Conservation (phyloP, 2,888 invertebrate species). For the Drosophila atroscutellata region DNA sequence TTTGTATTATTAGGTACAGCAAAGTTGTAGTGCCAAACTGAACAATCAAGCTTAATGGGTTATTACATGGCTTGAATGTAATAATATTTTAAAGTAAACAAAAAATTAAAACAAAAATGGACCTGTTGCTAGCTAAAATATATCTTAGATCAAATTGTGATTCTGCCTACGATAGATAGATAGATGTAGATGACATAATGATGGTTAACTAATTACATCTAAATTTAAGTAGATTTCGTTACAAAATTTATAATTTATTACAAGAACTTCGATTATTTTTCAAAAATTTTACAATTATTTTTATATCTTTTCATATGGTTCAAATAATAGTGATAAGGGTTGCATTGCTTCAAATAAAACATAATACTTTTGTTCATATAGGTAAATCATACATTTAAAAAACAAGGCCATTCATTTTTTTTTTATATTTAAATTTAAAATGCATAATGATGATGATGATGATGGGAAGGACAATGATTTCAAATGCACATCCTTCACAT, state of each 20-base stretch:
- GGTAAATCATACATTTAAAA: not conserved
- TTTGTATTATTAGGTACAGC: not conserved
- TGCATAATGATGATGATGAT: not conserved
- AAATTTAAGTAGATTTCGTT: not conserved
- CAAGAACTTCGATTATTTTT: not conserved
- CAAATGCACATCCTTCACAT: conserved; percentile 3
- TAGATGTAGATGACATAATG: not conserved
- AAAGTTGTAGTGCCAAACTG: not conserved
- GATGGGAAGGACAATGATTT: not conserved
- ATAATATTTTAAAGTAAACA: not conserved
- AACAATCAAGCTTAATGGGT: not conserved
- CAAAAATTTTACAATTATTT: not conserved
- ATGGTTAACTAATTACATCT: not conserved
- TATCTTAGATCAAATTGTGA: not conserved
- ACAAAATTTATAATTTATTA: not conserved
- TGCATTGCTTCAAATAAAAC: not conserved
- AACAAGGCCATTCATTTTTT: not conserved
- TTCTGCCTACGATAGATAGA: not conserved
- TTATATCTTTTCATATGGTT: not conserved
- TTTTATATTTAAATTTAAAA: not conserved
- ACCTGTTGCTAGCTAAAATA: not conserved
- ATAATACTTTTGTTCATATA: not conserved
- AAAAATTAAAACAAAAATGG: accelerated
- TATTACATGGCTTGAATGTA: not conserved
- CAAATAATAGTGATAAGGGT: not conserved